Conservation (phyloP, 2,888 invertebrate species). For the Aporophyla lueneburgensis region DNA sequence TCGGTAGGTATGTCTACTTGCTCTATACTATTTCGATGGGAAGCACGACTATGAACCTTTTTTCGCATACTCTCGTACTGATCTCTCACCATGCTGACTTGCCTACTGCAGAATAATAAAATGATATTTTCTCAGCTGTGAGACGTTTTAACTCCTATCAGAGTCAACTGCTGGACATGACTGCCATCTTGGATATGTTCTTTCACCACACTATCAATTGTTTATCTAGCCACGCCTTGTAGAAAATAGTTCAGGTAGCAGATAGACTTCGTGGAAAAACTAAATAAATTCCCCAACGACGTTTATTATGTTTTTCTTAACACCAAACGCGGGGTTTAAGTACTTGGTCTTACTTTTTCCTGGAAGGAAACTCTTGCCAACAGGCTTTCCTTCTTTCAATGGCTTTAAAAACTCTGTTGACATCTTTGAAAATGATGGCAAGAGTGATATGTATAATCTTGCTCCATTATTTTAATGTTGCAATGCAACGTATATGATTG, state of each 20-base stretch:
- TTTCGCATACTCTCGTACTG: neutral
- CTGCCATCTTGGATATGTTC: neutral
- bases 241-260: neutral
- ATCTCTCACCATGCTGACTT: no score
- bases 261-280: neutral
- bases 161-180: neutral
- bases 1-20: neutral
- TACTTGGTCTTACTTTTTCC: neutral
- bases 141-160: neutral
- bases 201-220: neutral
- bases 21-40: neutral
- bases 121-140: neutral
- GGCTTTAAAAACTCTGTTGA: neutral
- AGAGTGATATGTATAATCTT: constrained; percentile 15
- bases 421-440: neutral
- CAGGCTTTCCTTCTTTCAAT: neutral
- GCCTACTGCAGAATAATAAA: no score
- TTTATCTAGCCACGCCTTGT: neutral
- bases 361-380: neutral
- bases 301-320: neutral
- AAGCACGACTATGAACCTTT: neutral
- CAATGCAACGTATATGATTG: constrained; percentile 3
- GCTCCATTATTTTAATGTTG: constrained; percentile 14
- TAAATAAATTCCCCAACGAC: neutral
- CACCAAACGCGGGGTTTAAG: neutral